These are phyloP conservation scores for Thaumatotibia leucotreta DNA, from an alignment of 1,140 invertebrate genomes.

Conservation along the genomic window DNA sequence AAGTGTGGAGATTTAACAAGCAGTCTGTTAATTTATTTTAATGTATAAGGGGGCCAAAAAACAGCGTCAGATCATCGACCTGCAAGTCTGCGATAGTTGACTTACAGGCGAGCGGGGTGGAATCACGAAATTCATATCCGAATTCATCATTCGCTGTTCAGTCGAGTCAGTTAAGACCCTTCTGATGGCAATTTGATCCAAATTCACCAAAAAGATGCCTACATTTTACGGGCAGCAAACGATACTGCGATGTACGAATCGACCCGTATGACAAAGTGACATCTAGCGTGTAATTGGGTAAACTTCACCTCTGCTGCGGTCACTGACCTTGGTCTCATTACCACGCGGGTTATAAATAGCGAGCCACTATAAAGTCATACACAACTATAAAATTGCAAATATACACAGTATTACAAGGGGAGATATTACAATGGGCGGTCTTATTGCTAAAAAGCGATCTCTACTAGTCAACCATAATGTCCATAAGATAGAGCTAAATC, in stretches of 20 bases:
- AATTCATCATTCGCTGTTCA: conserved; percentile 62
- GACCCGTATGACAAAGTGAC: not conserved
- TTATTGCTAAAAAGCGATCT: no score
- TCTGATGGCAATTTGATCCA: conserved; percentile 47
- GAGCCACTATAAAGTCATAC: not conserved
- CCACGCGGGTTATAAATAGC: not conserved
- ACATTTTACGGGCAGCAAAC: not conserved
- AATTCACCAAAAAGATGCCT: not conserved
- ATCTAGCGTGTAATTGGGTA: not conserved
- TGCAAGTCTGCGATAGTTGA: conserved; percentile 61
- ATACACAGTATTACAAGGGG: not conserved
- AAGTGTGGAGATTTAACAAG: not conserved
- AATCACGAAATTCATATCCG: conserved; percentile 54
- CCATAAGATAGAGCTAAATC: no score
- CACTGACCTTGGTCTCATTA: not conserved
- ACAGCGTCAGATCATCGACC: conserved; percentile 59
- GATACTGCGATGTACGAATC: not conserved
- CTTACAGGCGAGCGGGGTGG: conserved; percentile 40
- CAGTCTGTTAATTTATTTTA: not conserved
- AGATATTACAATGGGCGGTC: no score
- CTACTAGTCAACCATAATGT: no score
- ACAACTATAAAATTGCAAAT: not conserved
- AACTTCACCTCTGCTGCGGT: not conserved
- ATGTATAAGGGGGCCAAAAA: conserved; percentile 39
- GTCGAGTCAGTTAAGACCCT: conserved; percentile 70